Conservation (phyloP, 2,113 vertebrate genomes). For the Myanophis thanlyinensis region DNA sequence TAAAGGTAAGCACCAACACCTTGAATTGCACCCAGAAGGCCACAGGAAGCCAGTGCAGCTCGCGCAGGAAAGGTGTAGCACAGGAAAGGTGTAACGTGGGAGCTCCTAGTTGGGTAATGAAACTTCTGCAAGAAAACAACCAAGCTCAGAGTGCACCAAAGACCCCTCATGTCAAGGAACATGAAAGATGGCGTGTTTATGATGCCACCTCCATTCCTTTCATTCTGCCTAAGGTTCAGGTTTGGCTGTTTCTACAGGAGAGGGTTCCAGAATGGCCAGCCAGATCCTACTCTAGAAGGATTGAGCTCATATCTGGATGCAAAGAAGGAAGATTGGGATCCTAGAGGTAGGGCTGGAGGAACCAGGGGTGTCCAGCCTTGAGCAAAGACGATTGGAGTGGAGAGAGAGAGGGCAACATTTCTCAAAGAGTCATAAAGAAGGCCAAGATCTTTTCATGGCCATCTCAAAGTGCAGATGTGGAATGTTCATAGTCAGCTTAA, state of each 20-base stretch:
- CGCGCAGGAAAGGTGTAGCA: too few species aligned
- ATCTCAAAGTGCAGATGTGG: neutral
- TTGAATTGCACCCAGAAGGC: too few species aligned
- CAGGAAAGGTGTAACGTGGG: too few species aligned
- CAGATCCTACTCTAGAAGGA: neutral
- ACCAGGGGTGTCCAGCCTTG: neutral
- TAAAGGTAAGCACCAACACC: too few species aligned
- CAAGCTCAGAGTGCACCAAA: too few species aligned
- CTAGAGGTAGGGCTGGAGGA: neutral
- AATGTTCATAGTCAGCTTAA: neutral
- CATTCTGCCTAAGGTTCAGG: neutral
- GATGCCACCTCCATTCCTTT: conserved; percentile 14
- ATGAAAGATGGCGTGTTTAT: neutral
- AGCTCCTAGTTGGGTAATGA: too few species aligned
- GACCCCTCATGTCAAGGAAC: conserved; percentile 43
- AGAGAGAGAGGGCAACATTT: neutral
- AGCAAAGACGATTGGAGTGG: rapidly evolving
- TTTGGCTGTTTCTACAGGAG: neutral
- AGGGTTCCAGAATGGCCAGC: neutral
- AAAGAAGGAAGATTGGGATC: neutral
- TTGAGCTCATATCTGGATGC: neutral
- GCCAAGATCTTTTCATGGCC: neutral
- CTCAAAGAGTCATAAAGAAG: neutral
- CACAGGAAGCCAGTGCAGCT: too few species aligned
- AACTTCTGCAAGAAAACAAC: conserved; percentile 1